Conservation (phyloP, 2,888 invertebrate genomes). For the Scaptomyza cyrtandrae region DNA sequence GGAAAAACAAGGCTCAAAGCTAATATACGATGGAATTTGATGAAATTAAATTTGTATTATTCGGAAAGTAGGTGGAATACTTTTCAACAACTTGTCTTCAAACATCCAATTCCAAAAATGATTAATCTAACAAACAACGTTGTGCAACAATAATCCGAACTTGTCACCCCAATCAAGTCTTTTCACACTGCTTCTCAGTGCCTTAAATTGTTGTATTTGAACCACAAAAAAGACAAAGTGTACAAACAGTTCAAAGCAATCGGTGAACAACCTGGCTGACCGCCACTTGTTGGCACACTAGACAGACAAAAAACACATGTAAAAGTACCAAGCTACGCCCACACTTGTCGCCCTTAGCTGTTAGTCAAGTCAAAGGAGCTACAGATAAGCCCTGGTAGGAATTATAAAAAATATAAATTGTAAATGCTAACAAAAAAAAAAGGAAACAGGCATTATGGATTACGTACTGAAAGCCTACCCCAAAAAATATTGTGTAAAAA, state of each 20-base stretch:
- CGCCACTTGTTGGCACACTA: slow-evolving; percentile 63
- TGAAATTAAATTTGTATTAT: no score
- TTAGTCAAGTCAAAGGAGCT: slow-evolving; percentile 30
- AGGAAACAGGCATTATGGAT: not conserved
- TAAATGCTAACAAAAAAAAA: slow-evolving; percentile 24
- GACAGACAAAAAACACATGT: slow-evolving; percentile 43
- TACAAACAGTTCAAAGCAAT: slow-evolving; percentile 22
- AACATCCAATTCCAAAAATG: no score
- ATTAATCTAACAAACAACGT: no score
- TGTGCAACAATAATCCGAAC: slow-evolving; percentile 27
- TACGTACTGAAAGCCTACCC: slow-evolving; percentile 26
- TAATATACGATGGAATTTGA: no score
- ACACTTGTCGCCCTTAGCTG: slow-evolving; percentile 5
- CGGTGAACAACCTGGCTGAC: slow-evolving; percentile 35
- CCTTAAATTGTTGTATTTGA: slow-evolving; percentile 7
- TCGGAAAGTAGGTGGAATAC: no score
- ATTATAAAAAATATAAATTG: slow-evolving; percentile 41
- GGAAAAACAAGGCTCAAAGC: no score
- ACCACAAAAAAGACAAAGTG: slow-evolving; percentile 12
- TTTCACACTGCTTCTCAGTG: slow-evolving; percentile 3
- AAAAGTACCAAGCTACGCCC: slow-evolving; percentile 26
- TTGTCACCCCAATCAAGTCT: slow-evolving; percentile 53
- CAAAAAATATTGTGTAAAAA: slow-evolving; percentile 39
- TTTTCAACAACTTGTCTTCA: no score
- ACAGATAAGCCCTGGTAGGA: slow-evolving; percentile 32